Conservation (phyloP, 1,140 invertebrate genomes). For the Hyphantria cunea region DNA sequence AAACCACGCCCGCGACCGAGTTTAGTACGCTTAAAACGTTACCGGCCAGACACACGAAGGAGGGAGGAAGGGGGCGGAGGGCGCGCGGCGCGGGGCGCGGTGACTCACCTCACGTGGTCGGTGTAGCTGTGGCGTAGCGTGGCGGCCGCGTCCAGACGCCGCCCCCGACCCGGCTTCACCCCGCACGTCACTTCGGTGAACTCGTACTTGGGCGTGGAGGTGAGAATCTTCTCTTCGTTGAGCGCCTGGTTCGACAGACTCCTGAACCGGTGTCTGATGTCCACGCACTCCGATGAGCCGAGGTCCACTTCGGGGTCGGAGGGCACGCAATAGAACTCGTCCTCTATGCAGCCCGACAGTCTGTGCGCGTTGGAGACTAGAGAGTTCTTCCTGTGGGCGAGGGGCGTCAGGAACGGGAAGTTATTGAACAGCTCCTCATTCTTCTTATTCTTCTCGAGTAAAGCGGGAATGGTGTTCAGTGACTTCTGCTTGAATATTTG, state of each 20-base stretch:
- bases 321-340: conserved; percentile 76
- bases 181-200: conserved; percentile 13
- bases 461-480: conserved; percentile 72
- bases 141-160: conserved; percentile 36
- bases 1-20: conserved; percentile 27
- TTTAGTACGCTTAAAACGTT: conserved; percentile 26
- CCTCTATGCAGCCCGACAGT: conserved; percentile 71
- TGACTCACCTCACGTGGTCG: conserved; percentile 62
- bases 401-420: conserved; percentile 79
- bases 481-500: conserved; percentile 80
- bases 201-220: conserved; percentile 53
- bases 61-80: conserved; percentile 5
- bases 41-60: conserved; percentile 7
- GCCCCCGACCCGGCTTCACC: conserved; percentile 19
- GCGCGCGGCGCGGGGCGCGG: conserved; percentile 10
- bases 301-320: conserved; percentile 61
- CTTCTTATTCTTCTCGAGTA: conserved; percentile 57
- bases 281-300: conserved; percentile 43
- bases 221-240: conserved; percentile 42
- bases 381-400: conserved; percentile 77
- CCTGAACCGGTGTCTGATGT: conserved; percentile 58
- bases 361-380: conserved; percentile 54
- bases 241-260: conserved; percentile 57
- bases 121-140: conserved; percentile 65
- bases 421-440: conserved; percentile 77